Conservation (phyloP, 2,888 invertebrate species). For the Polydrusus pterygomalis region DNA sequence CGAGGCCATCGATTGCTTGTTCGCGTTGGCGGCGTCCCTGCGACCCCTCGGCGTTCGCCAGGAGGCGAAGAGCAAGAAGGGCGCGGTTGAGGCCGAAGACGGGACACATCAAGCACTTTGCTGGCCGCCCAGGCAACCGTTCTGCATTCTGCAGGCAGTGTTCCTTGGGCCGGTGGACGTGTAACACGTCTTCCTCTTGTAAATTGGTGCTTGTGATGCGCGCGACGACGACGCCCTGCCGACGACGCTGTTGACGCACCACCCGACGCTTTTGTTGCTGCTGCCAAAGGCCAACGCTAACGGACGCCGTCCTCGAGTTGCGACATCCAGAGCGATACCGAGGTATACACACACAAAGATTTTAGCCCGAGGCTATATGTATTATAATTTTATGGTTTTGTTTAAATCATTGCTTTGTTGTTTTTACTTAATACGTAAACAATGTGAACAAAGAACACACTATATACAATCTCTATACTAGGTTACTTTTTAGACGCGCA, state of each 20-base stretch:
- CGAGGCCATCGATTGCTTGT: conserved; percentile 58
- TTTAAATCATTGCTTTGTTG: not conserved
- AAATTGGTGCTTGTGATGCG: conserved; percentile 57
- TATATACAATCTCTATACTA: too few relatives aligned
- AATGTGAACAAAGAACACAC: not conserved
- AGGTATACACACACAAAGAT: conserved; percentile 40
- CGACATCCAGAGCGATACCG: conserved; percentile 45
- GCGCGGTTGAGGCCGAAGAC: conserved; percentile 51
- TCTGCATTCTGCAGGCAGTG: conserved; percentile 63
- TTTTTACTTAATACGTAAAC: not conserved
- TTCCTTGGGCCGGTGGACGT: conserved; percentile 63
- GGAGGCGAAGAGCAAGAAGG: conserved; percentile 58
- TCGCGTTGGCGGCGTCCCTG: conserved; percentile 52
- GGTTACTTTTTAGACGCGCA: too few relatives aligned
- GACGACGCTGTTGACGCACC: conserved; percentile 53
- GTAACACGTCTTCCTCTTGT: conserved; percentile 57
- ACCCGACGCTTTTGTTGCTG: conserved; percentile 55
- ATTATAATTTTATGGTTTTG: not conserved
- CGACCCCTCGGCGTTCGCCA: conserved; percentile 53
- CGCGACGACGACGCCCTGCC: conserved; percentile 55
- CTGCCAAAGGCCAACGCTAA: conserved; percentile 55
- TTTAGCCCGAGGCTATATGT: conserved; percentile 42
- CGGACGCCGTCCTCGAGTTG: conserved; percentile 47
- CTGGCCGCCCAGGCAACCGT: conserved; percentile 57
- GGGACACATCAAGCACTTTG: conserved; percentile 48